Conservation (phyloP, 2,888 invertebrate species). For the Cylindroiulus punctatus region DNA sequence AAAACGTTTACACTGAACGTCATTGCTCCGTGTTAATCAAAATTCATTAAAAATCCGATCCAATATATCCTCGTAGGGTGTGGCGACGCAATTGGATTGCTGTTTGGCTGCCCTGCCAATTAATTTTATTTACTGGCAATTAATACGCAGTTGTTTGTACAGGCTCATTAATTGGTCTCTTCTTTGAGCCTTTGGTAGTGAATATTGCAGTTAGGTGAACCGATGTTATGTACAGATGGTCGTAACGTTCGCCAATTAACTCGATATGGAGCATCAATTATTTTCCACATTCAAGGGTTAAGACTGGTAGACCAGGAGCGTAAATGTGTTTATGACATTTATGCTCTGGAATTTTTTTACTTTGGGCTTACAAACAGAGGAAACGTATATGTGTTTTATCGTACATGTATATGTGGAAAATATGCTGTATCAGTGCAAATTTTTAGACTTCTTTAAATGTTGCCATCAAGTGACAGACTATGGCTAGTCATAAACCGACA, state of each 20-base stretch:
- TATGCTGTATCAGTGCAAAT: too few species aligned
- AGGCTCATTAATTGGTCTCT: not conserved
- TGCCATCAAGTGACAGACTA: too few species aligned
- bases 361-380: too few species aligned
- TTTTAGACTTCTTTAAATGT: too few species aligned
- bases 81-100: constrained; percentile 6
- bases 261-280: not conserved
- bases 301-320: not conserved
- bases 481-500: too few species aligned
- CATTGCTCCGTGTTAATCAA: constrained; percentile 34
- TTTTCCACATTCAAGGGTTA: not conserved
- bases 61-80: not conserved
- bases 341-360: too few species aligned
- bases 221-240: constrained; percentile 35
- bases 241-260: constrained; percentile 9
- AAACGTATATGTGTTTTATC: too few species aligned
- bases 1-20: constrained; percentile 28
- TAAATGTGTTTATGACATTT: too few species aligned
- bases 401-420: too few species aligned
- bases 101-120: constrained; percentile 12
- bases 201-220: constrained; percentile 21
- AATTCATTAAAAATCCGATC: constrained; percentile 29
- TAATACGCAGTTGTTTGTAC: not conserved
- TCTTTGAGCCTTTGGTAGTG: not conserved
- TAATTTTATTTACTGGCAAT: constrained; percentile 17